These are phyloP conservation scores for Samia ricini DNA, from an alignment of 1,140 invertebrate species.

Conservation along the genomic window DNA sequence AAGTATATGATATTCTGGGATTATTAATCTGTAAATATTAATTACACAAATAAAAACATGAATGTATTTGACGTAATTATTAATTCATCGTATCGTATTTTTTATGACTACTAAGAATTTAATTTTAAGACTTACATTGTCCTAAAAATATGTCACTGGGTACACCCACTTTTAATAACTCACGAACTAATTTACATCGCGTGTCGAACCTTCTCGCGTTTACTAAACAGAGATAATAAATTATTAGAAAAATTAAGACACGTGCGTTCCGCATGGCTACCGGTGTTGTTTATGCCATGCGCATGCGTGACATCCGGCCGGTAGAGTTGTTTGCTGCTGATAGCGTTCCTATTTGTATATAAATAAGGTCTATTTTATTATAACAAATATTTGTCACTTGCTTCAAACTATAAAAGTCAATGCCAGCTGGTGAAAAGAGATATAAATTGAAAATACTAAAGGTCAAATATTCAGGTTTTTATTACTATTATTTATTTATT, in stretches of 20 bases:
- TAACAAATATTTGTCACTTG: not conserved
- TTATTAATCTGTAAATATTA: too few relatives aligned
- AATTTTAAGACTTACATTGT: slow-evolving; percentile 44
- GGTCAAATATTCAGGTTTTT: not conserved
- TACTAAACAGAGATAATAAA: slow-evolving; percentile 12
- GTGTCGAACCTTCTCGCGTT: slow-evolving; percentile 41
- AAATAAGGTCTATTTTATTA: not conserved
- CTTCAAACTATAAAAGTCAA: slow-evolving; percentile 34
- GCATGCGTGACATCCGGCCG: slow-evolving; percentile 4
- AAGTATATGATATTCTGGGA: too few relatives aligned
- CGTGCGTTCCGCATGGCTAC: slow-evolving; percentile 29
- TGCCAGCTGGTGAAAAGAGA: slow-evolving; percentile 26
- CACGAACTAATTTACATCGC: slow-evolving; percentile 50
- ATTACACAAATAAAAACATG: too few relatives aligned
- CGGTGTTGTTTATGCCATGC: not conserved
- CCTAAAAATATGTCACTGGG: slow-evolving; percentile 49
- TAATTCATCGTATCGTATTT: not conserved
- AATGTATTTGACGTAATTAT: too few relatives aligned
- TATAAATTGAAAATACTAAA: slow-evolving; percentile 5
- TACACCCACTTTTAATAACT: slow-evolving; percentile 45
- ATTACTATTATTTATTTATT: too few relatives aligned
- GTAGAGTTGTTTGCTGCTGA: not conserved
- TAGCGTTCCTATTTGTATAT: not conserved
- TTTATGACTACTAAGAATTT: not conserved
- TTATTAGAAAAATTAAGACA: slow-evolving; percentile 29